These are phyloP conservation scores for Luidia sarsii DNA, from an alignment of 53 echinoderm and acorn worm species.

Conservation along the genomic window DNA sequence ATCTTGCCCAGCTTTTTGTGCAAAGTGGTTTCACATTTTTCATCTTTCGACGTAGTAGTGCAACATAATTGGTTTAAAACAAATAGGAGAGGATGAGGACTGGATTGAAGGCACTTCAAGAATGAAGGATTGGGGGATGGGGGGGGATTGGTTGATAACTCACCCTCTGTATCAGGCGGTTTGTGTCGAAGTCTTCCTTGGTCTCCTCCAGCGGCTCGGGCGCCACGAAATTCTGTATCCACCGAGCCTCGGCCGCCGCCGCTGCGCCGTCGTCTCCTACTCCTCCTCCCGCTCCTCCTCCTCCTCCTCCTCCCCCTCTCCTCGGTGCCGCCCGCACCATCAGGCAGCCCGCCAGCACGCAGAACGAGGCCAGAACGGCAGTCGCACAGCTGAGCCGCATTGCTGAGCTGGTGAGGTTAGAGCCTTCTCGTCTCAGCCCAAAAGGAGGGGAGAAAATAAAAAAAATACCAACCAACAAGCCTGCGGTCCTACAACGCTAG, in stretches of 20 bases:
- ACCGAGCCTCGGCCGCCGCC: constrained; percentile 7
- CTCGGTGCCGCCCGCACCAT: constrained; percentile 43
- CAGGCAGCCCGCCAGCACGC: constrained; percentile 47
- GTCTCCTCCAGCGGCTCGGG: neutral
- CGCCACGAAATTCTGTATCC: constrained; percentile 40
- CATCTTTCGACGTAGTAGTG: neutral
- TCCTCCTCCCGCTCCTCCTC: too few relatives aligned
- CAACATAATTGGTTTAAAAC: neutral
- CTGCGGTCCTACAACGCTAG: too few relatives aligned
- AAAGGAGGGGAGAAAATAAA: too few relatives aligned
- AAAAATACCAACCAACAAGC: too few relatives aligned
- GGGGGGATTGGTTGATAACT: too few relatives aligned
- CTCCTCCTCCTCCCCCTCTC: constrained; percentile 1
- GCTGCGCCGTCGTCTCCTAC: too few relatives aligned
- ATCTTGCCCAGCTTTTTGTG: too few relatives aligned
- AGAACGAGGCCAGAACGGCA: constrained; percentile 21
- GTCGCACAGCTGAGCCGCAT: constrained; percentile 49
- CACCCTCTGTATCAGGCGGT: constrained; percentile 38
- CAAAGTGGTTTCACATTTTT: neutral
- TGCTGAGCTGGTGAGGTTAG: too few relatives aligned
- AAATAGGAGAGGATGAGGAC: neutral
- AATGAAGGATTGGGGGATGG: too few relatives aligned
- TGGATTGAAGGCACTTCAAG: too few relatives aligned
- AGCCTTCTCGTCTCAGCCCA: too few relatives aligned
- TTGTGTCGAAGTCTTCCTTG: constrained; percentile 9